Evolutionary conservation across 2,888 invertebrate species (phyloP).

Genomic region (Trilocha varians): DNA sequence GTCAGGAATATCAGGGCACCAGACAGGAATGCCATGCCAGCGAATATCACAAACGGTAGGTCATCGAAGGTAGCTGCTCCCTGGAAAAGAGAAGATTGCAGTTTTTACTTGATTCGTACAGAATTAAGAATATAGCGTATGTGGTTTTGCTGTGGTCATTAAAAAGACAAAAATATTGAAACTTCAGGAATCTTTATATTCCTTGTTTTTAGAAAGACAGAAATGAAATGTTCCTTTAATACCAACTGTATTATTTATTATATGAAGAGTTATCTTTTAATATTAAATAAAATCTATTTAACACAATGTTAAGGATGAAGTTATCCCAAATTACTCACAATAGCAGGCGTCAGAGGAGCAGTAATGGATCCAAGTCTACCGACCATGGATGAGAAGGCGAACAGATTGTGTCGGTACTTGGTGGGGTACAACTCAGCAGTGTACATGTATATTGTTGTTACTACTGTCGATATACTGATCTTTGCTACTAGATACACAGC

Average conservation of each 20-base stretch:
- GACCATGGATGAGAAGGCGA: conserved; percentile 78
- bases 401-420: conserved; percentile 73
- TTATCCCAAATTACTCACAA: conserved; percentile 69
- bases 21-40: conserved; percentile 57
- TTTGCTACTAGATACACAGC: conserved; percentile 74
- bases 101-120: too few relatives aligned
- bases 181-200: too few relatives aligned
- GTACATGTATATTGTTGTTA: conserved; percentile 74
- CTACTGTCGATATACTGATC: conserved; percentile 73
- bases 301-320: too few relatives aligned
- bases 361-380: conserved; percentile 77
- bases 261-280: too few relatives aligned
- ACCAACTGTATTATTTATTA: too few relatives aligned
- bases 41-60: conserved; percentile 71
- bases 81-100: too few relatives aligned
- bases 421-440: conserved; percentile 80
- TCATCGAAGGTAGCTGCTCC: conserved; percentile 39
- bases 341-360: conserved; percentile 77
- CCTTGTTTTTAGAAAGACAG: too few relatives aligned
- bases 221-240: too few relatives aligned
- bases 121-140: too few relatives aligned
- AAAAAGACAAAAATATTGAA: too few relatives aligned
- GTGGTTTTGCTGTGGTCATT: too few relatives aligned
- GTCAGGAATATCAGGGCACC: conserved; percentile 67
- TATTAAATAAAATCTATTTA: too few relatives aligned